Evolutionary conservation across 2,113 vertebrate genomes (phyloP).

Genomic region (Tetrao urogallus): DNA sequence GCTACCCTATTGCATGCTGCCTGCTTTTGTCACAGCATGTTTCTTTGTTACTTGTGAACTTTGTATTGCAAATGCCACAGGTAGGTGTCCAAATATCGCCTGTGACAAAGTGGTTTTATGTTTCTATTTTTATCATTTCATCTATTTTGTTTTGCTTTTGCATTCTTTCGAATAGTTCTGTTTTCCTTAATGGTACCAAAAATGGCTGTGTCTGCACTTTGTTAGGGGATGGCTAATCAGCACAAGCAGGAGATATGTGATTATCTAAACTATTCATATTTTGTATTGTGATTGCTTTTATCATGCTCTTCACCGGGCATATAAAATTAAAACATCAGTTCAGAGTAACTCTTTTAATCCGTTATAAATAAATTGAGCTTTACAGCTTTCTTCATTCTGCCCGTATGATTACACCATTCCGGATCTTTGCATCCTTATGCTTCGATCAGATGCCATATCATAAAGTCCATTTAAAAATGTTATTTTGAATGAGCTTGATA

Average conservation of each 20-base stretch:
- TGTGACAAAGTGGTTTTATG: background rate
- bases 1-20: background rate
- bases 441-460: background rate
- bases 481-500: conserved; percentile 18
- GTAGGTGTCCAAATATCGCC: background rate
- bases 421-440: conserved; percentile 15
- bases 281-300: conserved; percentile 7
- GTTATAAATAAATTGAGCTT: conserved; percentile 55
- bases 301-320: background rate
- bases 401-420: conserved; percentile 7
- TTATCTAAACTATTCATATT: background rate
- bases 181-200: background rate
- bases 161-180: background rate
- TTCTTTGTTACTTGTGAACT: background rate
- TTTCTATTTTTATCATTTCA: background rate
- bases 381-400: background rate
- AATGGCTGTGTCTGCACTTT: background rate
- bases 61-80: background rate
- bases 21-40: background rate
- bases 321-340: conserved; percentile 39
- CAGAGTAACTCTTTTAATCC: conserved; percentile 39
- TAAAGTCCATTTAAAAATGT: background rate
- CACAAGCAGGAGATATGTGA: background rate
- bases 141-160: background rate
- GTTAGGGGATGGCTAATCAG: background rate